Percentiles rank a stretch among this genome's conserved stretches.
phyloP scores from a whole-genome alignment of 2,797 vertebrate genomes.

The Nannoperca australis region DNA sequence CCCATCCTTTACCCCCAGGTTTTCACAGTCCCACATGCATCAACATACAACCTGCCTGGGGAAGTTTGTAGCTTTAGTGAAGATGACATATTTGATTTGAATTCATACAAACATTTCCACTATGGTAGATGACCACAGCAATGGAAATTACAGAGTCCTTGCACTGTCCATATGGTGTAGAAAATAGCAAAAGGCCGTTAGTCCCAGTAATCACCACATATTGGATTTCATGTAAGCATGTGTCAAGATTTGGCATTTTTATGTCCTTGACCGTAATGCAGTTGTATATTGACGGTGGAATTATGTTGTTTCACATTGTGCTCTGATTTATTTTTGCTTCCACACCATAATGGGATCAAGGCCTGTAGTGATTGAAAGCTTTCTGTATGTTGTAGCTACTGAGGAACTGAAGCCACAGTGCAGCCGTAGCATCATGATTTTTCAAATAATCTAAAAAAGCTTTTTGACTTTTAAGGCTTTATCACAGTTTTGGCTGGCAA shows the following conservation, averaged over 20 bases:
- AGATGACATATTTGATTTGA: constrained; percentile 51
- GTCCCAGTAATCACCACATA: constrained; percentile 50
- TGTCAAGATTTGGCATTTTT: constrained; percentile 58
- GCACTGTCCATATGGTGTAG: constrained; percentile 42
- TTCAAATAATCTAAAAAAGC: constrained; percentile 19
- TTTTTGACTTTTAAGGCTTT: constrained; percentile 13
- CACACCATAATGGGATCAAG: constrained; percentile 52
- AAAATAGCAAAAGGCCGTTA: constrained; percentile 25
- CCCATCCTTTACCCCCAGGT: not conserved
- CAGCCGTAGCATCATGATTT: not conserved
- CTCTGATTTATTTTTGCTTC: constrained; percentile 57
- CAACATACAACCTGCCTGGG: not conserved
- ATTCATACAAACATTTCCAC: constrained; percentile 62
- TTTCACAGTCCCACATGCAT: constrained; percentile 12
- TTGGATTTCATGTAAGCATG: constrained; percentile 46
- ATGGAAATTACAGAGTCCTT: constrained; percentile 42
- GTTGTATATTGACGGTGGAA: constrained; percentile 49
- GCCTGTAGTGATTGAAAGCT: constrained; percentile 31
- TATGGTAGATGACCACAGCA: constrained; percentile 53
- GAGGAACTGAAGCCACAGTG: not conserved
- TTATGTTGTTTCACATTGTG: constrained; percentile 50
- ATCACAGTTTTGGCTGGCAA: constrained; percentile 13
- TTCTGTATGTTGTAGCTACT: not conserved
- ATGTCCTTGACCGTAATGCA: constrained; percentile 41
- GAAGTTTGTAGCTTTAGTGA: constrained; percentile 32